These are phyloP conservation scores for Tachypleus tridentatus DNA, from an alignment of 1,140 invertebrate species.

Conservation along the genomic window DNA sequence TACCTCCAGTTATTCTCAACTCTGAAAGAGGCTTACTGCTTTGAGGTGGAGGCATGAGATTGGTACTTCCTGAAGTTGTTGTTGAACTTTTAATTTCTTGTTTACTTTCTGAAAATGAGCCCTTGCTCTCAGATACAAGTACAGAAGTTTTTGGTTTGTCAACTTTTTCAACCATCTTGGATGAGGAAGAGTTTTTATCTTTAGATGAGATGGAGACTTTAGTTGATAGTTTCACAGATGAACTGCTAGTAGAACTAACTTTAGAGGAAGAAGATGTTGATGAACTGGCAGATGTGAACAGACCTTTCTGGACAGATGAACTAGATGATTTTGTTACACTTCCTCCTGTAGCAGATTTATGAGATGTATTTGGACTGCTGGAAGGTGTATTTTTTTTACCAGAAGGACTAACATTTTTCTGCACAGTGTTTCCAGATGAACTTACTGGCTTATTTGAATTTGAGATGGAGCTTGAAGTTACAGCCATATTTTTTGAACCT, in stretches of 20 bases:
- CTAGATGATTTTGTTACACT: no score
- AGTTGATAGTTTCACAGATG: slow-evolving; percentile 12
- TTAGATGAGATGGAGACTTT: slow-evolving; percentile 14
- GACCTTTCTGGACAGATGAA: slow-evolving; percentile 4
- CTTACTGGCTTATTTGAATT: no score
- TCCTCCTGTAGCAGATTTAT: slow-evolving; percentile 1
- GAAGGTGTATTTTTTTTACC: slow-evolving; percentile 4
- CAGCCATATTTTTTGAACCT: no score
- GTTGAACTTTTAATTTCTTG: no score
- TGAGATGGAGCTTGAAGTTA: no score
- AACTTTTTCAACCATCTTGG: slow-evolving; percentile 13
- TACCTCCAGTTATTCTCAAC: slow-evolving; percentile 3
- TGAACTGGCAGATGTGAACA: slow-evolving; percentile 10
- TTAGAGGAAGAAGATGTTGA: slow-evolving; percentile 12
- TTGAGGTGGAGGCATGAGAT: slow-evolving; percentile 17
- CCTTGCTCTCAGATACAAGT: no score
- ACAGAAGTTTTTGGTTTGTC: no score
- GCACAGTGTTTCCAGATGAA: no score
- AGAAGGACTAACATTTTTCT: neutral
- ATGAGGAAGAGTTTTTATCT: slow-evolving; percentile 1
- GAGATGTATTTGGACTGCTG: slow-evolving; percentile 5
- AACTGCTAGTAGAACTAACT: slow-evolving; percentile 10
- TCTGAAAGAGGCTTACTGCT: slow-evolving; percentile 10
- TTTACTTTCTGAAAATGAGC: no score
- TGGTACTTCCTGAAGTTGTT: neutral